Percentiles rank a stretch among this genome's conserved stretches.
phyloP scores from a whole-genome alignment of 2,888 invertebrate genomes.

The Melipona beecheii region DNA sequence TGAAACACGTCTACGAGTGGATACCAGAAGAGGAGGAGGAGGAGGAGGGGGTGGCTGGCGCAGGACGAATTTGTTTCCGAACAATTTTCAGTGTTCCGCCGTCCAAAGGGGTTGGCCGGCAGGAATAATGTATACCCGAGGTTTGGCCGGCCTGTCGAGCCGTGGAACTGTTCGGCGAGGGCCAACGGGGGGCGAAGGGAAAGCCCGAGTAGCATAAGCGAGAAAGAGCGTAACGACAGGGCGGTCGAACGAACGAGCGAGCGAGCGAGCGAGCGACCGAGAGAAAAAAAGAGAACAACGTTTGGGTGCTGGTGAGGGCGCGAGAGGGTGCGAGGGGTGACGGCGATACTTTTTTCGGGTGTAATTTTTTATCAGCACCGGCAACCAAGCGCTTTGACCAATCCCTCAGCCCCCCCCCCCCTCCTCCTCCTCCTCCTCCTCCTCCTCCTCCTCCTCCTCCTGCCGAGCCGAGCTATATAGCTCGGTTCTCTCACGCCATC shows the following conservation, averaged over 20 bases:
- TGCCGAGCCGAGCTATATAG: slow-evolving; percentile 56
- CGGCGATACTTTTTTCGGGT: slow-evolving; percentile 79
- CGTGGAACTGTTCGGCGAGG: slow-evolving; percentile 61
- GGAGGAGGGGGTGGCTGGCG: slow-evolving; percentile 30
- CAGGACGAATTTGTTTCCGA: slow-evolving; percentile 74
- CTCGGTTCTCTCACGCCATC: slow-evolving; percentile 61
- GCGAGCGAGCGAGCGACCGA: not conserved
- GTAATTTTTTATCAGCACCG: slow-evolving; percentile 81
- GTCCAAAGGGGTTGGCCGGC: slow-evolving; percentile 74
- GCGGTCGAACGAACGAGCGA: not conserved
- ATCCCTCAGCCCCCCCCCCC: slow-evolving; percentile 73
- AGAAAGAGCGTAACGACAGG: slow-evolving; percentile 26
- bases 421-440: slow-evolving; percentile 41
- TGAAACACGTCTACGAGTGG: slow-evolving; percentile 50
- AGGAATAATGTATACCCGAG: slow-evolving; percentile 80
- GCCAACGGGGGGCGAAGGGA: slow-evolving; percentile 38
- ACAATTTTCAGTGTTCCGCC: slow-evolving; percentile 76
- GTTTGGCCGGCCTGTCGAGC: slow-evolving; percentile 74
- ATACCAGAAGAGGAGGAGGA: not conserved
- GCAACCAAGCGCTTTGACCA: slow-evolving; percentile 79
- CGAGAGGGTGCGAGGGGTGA: slow-evolving; percentile 61
- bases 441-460: slow-evolving; percentile 17
- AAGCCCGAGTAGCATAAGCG: slow-evolving; percentile 2
- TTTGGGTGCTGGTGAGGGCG: slow-evolving; percentile 31
- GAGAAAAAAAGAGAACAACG: slow-evolving; percentile 34